Conservation (phyloP, 1,140 invertebrate species). For the Zelostemma sp. region DNA sequence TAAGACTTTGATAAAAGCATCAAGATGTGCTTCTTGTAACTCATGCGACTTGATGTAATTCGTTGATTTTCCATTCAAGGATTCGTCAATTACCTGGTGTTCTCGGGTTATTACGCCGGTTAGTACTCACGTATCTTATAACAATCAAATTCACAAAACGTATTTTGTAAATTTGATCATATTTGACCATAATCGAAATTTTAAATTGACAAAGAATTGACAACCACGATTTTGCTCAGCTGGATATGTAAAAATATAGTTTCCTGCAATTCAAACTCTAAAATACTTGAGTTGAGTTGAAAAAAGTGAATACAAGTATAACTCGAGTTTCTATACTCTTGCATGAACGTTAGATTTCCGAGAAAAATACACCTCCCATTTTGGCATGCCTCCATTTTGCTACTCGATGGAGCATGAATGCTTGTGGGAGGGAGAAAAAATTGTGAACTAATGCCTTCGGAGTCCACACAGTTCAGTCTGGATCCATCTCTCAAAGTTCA, state of each 20-base stretch:
- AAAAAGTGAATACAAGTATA: too few relatives aligned
- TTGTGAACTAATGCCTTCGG: slow-evolving; percentile 78
- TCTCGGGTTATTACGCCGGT: slow-evolving; percentile 52
- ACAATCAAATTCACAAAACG: background rate
- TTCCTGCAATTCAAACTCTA: too few relatives aligned
- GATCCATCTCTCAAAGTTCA: slow-evolving; percentile 79
- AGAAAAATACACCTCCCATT: slow-evolving; percentile 70
- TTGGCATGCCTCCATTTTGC: slow-evolving; percentile 79
- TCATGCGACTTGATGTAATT: slow-evolving; percentile 19
- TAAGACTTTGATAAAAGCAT: too few relatives aligned
- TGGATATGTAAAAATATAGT: too few relatives aligned
- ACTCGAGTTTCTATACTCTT: too few relatives aligned
- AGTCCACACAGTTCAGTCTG: slow-evolving; percentile 78
- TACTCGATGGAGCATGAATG: slow-evolving; percentile 77
- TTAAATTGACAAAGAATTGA: too few relatives aligned
- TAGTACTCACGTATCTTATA: slow-evolving; percentile 41
- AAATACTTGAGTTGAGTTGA: too few relatives aligned
- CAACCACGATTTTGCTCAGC: too few relatives aligned
- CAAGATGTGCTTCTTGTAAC: slow-evolving; percentile 7
- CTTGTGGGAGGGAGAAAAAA: slow-evolving; percentile 77
- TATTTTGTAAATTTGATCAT: background rate
- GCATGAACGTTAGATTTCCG: too few relatives aligned
- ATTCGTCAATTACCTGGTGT: slow-evolving; percentile 49
- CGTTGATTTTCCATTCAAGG: slow-evolving; percentile 49
- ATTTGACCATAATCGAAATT: background rate